Evolutionary conservation across 1,140 invertebrate genomes (phyloP), one percentile per base, ranked within the genome.

Genomic region (Cecropterus lyciades): DNA sequence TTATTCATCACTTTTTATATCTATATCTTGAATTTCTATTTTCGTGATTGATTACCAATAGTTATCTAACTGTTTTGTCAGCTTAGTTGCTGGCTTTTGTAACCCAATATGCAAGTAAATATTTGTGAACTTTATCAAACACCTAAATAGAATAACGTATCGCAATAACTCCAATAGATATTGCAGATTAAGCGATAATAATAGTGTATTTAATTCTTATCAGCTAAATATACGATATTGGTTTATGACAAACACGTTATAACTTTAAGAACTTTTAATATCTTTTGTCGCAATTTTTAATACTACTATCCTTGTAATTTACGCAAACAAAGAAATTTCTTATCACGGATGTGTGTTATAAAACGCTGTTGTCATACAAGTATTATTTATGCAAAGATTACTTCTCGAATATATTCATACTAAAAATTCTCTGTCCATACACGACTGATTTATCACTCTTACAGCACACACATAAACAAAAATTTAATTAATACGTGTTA

Each of bases 401-500:
- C 30, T 33, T 33, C 7, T 33, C 9, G 6, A 10, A 9, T 9
- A 37, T 11, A 37, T 37, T 11, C 20, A 20, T 5, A 20, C 5
- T 37, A 37, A 11, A 30, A 30, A n/a, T 30, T 30, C 27, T 30
- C 7, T 30, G 27, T 30, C 27, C 27, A 30, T 6, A 30, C 3
- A 30, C 0, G 27, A 24, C 20, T 24, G 20, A 24, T 30, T 30
- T 30, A 30, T 30, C 27, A 30, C 27, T 30, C 20, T 24, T 24
- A 24, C 7, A 30, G 27, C n/a, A 43, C 14, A 40, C 13, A 33
- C 14, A 10, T 3, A 48, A 48, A 63, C 52, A 56, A 55, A 37
- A 37, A 0, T 30, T 48, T 27, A 59, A 65, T 68, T 55, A 15
- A 62, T 46, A 62, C 5, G 13, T 63, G 20, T 30, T 51, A n/a